Evolutionary conservation across 2,113 vertebrate species (phyloP).

Genomic region (Notarius lentiginosus): DNA sequence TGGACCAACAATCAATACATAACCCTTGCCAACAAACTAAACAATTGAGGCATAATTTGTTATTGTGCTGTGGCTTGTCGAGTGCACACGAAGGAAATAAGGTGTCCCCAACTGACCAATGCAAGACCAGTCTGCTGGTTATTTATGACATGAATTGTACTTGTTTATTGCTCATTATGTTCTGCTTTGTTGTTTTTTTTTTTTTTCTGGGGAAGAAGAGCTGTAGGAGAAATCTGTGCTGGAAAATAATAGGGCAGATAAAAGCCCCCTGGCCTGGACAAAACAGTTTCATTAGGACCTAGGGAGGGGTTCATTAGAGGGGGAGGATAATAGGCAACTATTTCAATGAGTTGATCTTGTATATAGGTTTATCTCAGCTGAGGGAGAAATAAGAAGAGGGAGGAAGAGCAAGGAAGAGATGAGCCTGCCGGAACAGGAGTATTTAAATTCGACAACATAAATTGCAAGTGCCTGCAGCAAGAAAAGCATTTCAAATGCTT

Average conservation of each 20-base stretch:
- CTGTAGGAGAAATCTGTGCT: slow-evolving; percentile 11
- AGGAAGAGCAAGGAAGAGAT: not conserved
- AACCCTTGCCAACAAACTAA: slow-evolving; percentile 55
- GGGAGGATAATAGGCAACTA: slow-evolving; percentile 38
- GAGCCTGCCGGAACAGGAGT: not conserved
- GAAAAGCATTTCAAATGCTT: not conserved
- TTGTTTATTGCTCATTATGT: slow-evolving; percentile 31
- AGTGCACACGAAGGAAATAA: slow-evolving; percentile 51
- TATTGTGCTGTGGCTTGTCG: slow-evolving; percentile 52
- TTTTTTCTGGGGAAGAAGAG: slow-evolving; percentile 23
- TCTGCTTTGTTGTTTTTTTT: not conserved
- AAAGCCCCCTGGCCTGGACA: slow-evolving; percentile 32
- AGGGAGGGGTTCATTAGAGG: slow-evolving; percentile 49
- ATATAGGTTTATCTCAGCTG: slow-evolving; percentile 26
- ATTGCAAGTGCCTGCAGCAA: not conserved
- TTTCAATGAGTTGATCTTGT: slow-evolving; percentile 23
- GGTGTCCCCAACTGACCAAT: slow-evolving; percentile 37
- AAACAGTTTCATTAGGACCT: slow-evolving; percentile 41
- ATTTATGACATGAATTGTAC: slow-evolving; percentile 28
- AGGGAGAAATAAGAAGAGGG: not conserved
- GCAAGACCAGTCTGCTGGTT: slow-evolving; percentile 15
- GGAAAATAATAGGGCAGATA: slow-evolving; percentile 22
- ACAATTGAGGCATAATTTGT: slow-evolving; percentile 59
- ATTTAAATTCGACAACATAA: slow-evolving; percentile 6
- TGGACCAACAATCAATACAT: slow-evolving; percentile 54